Evolutionary conservation across 1,140 invertebrate genomes (phyloP).

Genomic region (Orussus abietinus): DNA sequence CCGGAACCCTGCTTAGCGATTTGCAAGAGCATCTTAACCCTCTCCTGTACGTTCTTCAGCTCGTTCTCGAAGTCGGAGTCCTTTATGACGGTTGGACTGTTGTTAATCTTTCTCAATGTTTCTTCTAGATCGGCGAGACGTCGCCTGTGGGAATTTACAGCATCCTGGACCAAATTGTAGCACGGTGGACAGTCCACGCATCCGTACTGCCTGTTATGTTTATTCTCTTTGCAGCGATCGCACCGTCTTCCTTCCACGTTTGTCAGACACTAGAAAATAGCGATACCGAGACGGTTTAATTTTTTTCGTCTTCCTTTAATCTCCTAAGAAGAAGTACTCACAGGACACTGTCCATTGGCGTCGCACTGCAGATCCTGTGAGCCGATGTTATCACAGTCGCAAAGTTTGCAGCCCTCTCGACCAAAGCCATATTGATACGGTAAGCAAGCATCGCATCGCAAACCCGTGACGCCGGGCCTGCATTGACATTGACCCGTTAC

Average conservation of each 20-base stretch:
- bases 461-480: conserved; percentile 79
- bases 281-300: not conserved
- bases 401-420: conserved; percentile 75
- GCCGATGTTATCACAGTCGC: conserved; percentile 86
- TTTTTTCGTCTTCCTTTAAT: too few species aligned
- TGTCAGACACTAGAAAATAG: conserved; percentile 63
- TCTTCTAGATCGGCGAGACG: conserved; percentile 72
- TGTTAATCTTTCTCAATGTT: conserved; percentile 64
- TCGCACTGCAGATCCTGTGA: conserved; percentile 82
- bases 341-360: conserved; percentile 77
- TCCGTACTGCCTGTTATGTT: conserved; percentile 77
- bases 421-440: conserved; percentile 89
- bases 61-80: conserved; percentile 80
- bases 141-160: conserved; percentile 73
- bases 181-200: conserved; percentile 89
- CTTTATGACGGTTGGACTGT: conserved; percentile 75
- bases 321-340: conserved; percentile 36
- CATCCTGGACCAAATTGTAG: conserved; percentile 89
- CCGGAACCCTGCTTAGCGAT: conserved; percentile 67
- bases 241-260: conserved; percentile 90
- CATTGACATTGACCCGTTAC: conserved; percentile 84
- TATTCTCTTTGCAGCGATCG: conserved; percentile 91
- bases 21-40: conserved; percentile 67
- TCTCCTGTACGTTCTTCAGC: conserved; percentile 66
- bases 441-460: conserved; percentile 79